phyloP scores from a whole-genome alignment of 2,113 vertebrate species.

The Glaucidium brasilianum region DNA sequence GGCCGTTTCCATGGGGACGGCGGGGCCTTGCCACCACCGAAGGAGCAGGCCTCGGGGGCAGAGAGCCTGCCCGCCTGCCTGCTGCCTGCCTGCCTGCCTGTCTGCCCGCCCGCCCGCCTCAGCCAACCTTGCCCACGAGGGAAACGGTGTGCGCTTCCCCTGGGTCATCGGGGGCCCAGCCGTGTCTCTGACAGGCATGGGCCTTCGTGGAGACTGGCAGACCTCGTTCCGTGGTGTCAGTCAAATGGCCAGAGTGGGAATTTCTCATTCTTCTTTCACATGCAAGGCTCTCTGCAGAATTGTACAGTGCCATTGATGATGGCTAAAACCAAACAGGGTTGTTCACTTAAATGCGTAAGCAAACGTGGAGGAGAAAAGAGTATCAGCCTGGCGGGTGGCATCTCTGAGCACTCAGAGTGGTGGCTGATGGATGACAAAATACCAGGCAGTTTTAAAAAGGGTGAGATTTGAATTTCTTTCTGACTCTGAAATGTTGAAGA shows the following conservation, averaged over 20 bases:
- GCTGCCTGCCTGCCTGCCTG: too few species aligned
- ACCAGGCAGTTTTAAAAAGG: background rate
- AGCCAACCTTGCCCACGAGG: background rate
- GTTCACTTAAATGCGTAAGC: background rate
- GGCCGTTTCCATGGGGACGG: background rate
- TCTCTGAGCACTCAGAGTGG: fast-evolving
- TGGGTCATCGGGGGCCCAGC: background rate
- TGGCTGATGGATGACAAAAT: background rate
- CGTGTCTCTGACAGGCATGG: too few species aligned
- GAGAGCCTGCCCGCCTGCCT: too few species aligned
- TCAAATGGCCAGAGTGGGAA: background rate
- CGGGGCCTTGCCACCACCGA: fast-evolving
- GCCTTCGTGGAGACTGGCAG: too few species aligned
- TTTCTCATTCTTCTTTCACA: background rate
- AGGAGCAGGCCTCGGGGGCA: too few species aligned
- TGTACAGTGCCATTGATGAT: fast-evolving
- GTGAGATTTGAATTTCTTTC: background rate
- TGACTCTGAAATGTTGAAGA: background rate
- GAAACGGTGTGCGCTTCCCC: too few species aligned
- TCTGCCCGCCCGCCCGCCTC: background rate
- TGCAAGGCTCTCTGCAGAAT: background rate
- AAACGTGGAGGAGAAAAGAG: background rate
- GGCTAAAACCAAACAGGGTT: background rate
- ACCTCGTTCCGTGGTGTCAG: fast-evolving
- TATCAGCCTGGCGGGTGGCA: fast-evolving